A percentile compares a stretch with the other conserved stretches of the same genome.
Conservation (phyloP, 1,140 invertebrate species). For the Panagrolaimus sp. region DNA sequence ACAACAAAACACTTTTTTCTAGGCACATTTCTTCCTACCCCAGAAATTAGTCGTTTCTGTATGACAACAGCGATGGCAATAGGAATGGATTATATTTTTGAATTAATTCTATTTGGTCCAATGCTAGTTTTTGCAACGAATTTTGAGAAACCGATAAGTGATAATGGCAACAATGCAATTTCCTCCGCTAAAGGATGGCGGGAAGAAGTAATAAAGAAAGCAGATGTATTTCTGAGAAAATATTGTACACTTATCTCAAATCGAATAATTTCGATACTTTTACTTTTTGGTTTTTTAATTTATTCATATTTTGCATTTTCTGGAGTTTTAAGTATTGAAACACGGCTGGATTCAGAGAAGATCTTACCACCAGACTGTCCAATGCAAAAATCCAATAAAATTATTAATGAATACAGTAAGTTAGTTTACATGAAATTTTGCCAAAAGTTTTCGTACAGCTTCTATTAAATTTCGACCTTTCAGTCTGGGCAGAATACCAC, state of each 20-base stretch:
- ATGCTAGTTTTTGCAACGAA: constrained; percentile 29
- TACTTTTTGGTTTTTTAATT: constrained; percentile 15
- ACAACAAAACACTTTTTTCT: too few species aligned
- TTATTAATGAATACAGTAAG: constrained; percentile 36
- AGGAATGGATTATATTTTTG: constrained; percentile 34
- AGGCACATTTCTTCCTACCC: constrained; percentile 60
- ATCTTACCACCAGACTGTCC: constrained; percentile 51
- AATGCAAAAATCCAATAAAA: constrained; percentile 41
- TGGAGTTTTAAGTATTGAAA: constrained; percentile 40
- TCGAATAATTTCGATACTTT: constrained; percentile 25
- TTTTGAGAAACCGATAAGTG: constrained; percentile 23
- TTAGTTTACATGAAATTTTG: too few species aligned
- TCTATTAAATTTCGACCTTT: too few species aligned
- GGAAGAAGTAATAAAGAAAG: constrained; percentile 4
- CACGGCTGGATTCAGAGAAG: constrained; percentile 48
- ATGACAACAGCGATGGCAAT: constrained; percentile 39
- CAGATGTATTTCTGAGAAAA: constrained; percentile 20
- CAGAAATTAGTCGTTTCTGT: constrained; percentile 64
- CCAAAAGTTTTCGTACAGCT: too few species aligned
- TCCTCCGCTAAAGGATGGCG: constrained; percentile 3
- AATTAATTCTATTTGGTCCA: constrained; percentile 41
- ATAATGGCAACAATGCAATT: neutral
- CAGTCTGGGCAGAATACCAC: constrained; percentile 56
- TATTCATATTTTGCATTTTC: constrained; percentile 44
- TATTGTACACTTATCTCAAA: constrained; percentile 38